Conservation (phyloP, 2,888 invertebrate species). For the Blera fallax region DNA sequence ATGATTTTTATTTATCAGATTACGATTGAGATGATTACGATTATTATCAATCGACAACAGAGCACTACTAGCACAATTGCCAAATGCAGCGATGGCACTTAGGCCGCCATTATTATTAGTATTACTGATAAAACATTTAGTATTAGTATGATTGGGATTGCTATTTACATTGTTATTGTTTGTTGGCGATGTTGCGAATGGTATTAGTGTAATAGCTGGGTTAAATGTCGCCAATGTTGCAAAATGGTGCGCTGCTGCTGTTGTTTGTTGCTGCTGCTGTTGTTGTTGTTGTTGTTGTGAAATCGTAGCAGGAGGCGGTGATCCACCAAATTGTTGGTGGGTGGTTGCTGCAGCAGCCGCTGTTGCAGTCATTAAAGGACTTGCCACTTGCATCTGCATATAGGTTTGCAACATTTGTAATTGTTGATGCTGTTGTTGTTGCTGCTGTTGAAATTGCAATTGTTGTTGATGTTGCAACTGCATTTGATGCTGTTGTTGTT, state of each 20-base stretch:
- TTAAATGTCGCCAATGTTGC: conserved; percentile 77
- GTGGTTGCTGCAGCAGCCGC: conserved; percentile 76
- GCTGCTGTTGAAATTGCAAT: conserved; percentile 75
- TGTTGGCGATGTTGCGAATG: conserved; percentile 75
- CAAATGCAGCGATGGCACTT: conserved; percentile 76
- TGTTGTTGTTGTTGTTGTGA: conserved; percentile 72
- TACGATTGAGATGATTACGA: conserved; percentile 63
- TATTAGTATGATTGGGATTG: conserved; percentile 81
- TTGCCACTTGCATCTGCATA: conserved; percentile 80
- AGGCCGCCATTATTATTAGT: conserved; percentile 58
- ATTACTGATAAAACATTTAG: conserved; percentile 77
- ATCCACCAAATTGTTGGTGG: conserved; percentile 76
- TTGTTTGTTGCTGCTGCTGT: conserved; percentile 50
- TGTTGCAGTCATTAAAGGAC: conserved; percentile 74
- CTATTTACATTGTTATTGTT: conserved; percentile 81
- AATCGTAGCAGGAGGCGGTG: conserved; percentile 66
- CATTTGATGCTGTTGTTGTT: conserved; percentile 76
- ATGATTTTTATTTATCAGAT: conserved; percentile 47
- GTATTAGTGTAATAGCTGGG: conserved; percentile 77
- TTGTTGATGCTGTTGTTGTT: conserved; percentile 78
- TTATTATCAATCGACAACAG: conserved; percentile 68
- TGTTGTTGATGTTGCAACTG: conserved; percentile 75
- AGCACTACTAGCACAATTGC: conserved; percentile 76
- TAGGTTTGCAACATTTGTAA: conserved; percentile 80
- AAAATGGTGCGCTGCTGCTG: conserved; percentile 73